A percentile compares a stretch with the other conserved stretches of the same genome.
phyloP scores from a whole-genome alignment of 2,888 invertebrate species.

The Xanthorhoe spadicearia region DNA sequence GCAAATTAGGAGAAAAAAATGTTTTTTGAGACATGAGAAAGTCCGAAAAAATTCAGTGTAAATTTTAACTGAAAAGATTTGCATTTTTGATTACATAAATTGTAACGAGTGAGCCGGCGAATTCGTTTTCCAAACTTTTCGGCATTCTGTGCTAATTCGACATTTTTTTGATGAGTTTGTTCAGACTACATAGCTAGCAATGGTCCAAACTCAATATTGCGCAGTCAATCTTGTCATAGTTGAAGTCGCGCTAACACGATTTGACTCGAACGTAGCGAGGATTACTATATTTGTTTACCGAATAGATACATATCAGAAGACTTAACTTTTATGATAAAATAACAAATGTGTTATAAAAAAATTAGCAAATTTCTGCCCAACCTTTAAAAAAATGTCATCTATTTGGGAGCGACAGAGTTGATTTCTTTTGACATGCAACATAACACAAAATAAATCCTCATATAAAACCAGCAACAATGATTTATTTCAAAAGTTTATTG shows the following conservation, averaged over 20 bases:
- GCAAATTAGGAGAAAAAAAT: constrained; percentile 16
- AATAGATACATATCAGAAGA: no score
- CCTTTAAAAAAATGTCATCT: no score
- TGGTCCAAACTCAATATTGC: constrained; percentile 17
- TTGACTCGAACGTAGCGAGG: neutral
- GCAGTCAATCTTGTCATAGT: neutral
- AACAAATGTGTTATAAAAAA: no score
- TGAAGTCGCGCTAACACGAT: neutral
- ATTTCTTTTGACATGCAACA: no score
- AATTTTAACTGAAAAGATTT: constrained; percentile 61
- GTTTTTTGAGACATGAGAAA: constrained; percentile 32
- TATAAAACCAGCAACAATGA: no score
- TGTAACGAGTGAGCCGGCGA: constrained; percentile 52
- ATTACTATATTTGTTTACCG: no score
- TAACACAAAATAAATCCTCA: no score
- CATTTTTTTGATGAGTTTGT: constrained; percentile 37
- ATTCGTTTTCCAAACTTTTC: constrained; percentile 43
- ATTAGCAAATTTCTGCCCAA: no score
- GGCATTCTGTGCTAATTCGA: constrained; percentile 33
- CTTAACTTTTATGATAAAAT: no score
- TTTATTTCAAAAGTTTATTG: neutral
- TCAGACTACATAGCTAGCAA: neutral
- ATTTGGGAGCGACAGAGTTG: no score
- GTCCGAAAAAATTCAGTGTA: constrained; percentile 55
- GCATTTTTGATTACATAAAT: constrained; percentile 72